Conservation (phyloP, 1,140 invertebrate genomes). For the Rhyacophila brunnea region DNA sequence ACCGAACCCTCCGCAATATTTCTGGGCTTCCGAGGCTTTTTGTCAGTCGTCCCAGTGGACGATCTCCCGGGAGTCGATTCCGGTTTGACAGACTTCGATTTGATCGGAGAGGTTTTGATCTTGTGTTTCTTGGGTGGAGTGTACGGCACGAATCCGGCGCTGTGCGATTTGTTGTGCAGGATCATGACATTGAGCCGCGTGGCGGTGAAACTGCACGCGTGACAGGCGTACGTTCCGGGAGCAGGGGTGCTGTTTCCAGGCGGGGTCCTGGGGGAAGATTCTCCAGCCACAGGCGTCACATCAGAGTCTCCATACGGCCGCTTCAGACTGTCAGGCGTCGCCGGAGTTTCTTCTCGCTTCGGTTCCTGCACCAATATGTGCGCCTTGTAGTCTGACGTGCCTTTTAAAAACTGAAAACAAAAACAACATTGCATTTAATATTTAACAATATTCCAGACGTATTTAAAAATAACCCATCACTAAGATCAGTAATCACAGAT, state of each 20-base stretch:
- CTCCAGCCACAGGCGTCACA: not conserved
- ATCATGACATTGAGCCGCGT: slow-evolving; percentile 68
- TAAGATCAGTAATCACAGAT: too few relatives aligned
- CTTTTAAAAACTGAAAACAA: slow-evolving; percentile 45
- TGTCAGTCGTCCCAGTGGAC: slow-evolving; percentile 22
- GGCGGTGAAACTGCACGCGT: slow-evolving; percentile 63
- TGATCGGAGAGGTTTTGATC: slow-evolving; percentile 36
- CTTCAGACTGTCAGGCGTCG: slow-evolving; percentile 35
- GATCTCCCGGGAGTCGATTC: not conserved
- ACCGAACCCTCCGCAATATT: not conserved
- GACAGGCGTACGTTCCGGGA: slow-evolving; percentile 60
- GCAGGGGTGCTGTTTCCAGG: not conserved
- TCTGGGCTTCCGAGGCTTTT: slow-evolving; percentile 34
- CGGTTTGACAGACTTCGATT: slow-evolving; percentile 33
- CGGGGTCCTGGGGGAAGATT: slow-evolving; percentile 6
- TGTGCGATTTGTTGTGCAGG: slow-evolving; percentile 65
- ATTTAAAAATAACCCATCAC: too few relatives aligned
- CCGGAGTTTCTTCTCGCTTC: slow-evolving; percentile 26
- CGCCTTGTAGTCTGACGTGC: slow-evolving; percentile 62
- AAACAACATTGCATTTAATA: not conserved
- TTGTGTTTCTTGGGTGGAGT: slow-evolving; percentile 46
- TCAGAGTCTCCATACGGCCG: not conserved
- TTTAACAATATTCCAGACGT: too few relatives aligned
- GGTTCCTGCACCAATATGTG: slow-evolving; percentile 58
- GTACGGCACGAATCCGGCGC: slow-evolving; percentile 46